Evolutionary conservation across 2,888 invertebrate species (phyloP).

Genomic region (Diachrysia chrysitis): DNA sequence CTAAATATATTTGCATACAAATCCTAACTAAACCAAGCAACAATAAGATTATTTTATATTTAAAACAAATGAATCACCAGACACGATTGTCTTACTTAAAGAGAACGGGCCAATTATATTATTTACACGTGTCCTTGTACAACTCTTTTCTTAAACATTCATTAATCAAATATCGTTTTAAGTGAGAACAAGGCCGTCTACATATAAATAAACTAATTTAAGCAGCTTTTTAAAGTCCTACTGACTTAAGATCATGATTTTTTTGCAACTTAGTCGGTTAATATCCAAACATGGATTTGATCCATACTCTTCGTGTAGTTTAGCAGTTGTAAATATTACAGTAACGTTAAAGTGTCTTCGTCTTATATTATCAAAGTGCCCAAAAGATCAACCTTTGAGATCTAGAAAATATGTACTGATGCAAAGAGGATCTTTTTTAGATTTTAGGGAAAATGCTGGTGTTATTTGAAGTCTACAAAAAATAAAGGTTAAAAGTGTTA

Average conservation of each 20-base stretch:
- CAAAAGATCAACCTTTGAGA: too few species aligned
- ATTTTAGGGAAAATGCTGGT: too few species aligned
- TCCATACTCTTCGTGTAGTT: background rate
- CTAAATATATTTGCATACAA: background rate
- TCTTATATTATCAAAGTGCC: too few species aligned
- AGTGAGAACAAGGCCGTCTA: conserved; percentile 1
- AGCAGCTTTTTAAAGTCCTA: background rate
- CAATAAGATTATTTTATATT: background rate
- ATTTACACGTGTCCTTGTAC: conserved; percentile 8
- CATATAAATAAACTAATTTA: background rate
- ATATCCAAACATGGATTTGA: background rate
- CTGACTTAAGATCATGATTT: background rate
- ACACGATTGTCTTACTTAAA: background rate
- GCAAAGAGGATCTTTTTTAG: too few species aligned
- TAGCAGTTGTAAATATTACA: background rate
- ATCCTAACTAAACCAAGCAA: background rate
- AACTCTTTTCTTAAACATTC: conserved; percentile 8
- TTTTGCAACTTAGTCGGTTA: background rate
- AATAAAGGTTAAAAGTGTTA: too few species aligned
- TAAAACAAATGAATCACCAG: background rate
- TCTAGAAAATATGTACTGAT: too few species aligned
- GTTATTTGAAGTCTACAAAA: too few species aligned
- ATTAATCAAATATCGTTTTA: conserved; percentile 11
- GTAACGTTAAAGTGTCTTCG: too few species aligned
- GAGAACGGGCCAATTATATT: background rate